These are phyloP conservation scores for Acanthornis magna DNA, from an alignment of 2,797 vertebrate species.

Conservation along the genomic window DNA sequence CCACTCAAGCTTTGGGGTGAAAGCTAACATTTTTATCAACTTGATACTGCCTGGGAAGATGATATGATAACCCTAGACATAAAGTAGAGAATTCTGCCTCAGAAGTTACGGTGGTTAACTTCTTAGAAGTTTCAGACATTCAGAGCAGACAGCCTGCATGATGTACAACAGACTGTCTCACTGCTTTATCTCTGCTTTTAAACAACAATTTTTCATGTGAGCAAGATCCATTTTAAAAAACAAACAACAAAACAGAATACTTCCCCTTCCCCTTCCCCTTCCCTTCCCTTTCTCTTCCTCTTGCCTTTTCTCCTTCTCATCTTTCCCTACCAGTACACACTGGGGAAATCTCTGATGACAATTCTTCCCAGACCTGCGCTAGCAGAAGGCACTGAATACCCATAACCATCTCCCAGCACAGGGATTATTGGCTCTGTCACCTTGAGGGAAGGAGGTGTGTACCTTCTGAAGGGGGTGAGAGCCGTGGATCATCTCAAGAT, in stretches of 20 bases:
- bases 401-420: background rate
- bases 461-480: background rate
- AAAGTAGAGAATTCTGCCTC: background rate
- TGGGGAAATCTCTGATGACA: background rate
- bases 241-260: background rate
- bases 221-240: background rate
- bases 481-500: background rate
- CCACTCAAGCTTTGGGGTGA: background rate
- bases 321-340: background rate
- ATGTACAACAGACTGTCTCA: background rate
- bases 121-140: background rate
- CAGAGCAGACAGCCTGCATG: background rate
- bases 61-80: background rate
- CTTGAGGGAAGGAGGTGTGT: background rate
- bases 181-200: background rate
- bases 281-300: background rate
- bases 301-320: too few relatives aligned
- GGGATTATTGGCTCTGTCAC: background rate
- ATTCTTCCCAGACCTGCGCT: background rate
- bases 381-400: background rate
- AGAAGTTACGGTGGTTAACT: background rate
- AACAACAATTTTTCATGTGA: background rate
- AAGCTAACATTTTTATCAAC: background rate
- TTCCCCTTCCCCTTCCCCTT: background rate
- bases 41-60: background rate